Evolutionary conservation across 1,140 invertebrate species (phyloP), one percentile per base, ranked within the genome.

Genomic region (Drosophila ananassae): DNA sequence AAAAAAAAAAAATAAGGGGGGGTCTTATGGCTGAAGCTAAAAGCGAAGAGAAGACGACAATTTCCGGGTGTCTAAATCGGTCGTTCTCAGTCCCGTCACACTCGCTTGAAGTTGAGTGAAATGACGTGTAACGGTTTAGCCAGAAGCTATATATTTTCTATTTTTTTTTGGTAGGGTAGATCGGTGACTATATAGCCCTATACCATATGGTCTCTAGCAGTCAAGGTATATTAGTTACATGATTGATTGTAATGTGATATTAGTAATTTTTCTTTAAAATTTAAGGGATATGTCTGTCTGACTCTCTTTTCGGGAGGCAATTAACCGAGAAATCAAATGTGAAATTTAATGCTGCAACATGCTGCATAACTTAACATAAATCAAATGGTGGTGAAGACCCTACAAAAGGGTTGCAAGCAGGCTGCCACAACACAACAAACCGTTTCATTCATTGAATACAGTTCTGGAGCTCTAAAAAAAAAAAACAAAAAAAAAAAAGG

Each of bases 51-150:
- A 73, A 56, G 82, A 77, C 81, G 82, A 71, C 81, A 71, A 87
- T 84, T 84, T 84, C 81, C 81, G 81, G 81, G 81, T 84, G 60
- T 84, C 81, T 85, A 85, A 84, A 80, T 69, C 81, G 73, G 80
- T 73, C 59, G 76, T 59, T 48, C 61, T 58, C 48, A 63, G 32
- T 58, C 55, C 54, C 71, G 72, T 75, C 60, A 75, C 61, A 75
- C 53, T 75, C 73, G 62, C 72, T 59, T 67, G 71, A 74, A 75
- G 60, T 66, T 58, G 60, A 74, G 57, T 74, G 72, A 79, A 80
- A 80, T 72, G 71, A 72, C 72, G 77, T 74, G 53, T 63, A 69
- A 79, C 68, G 75, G 17, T 32, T 57, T 39, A 32, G 28, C 52
- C 53, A 52, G 53, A 56, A 53, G 59, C 24, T 37, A 52, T 32